Evolutionary conservation across 1,140 invertebrate species (phyloP).

Genomic region (Drosophila pachea): DNA sequence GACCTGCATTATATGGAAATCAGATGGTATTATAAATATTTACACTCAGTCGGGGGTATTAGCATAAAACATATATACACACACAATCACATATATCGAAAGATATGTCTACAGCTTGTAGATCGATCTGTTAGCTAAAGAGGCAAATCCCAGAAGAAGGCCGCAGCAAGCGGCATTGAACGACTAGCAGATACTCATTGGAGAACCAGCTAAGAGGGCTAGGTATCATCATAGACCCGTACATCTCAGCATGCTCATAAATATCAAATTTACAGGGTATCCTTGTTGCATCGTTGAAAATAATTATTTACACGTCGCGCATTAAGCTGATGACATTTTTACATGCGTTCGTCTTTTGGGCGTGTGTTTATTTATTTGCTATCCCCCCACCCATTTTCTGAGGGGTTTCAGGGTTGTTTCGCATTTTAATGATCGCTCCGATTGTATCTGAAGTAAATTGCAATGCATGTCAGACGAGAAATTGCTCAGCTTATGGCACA

Average conservation of each 20-base stretch:
- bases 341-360: constrained; percentile 18
- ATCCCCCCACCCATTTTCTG: not conserved
- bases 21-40: not conserved
- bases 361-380: constrained; percentile 9
- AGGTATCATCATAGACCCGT: no score
- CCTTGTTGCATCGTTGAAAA: constrained; percentile 20
- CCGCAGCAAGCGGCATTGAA: not conserved
- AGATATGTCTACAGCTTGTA: not conserved
- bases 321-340: constrained; percentile 27
- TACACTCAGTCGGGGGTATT: constrained; percentile 1
- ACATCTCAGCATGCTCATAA: no score
- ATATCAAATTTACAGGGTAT: not conserved
- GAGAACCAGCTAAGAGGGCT: no score
- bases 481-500: constrained; percentile 12
- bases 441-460: constrained; percentile 43
- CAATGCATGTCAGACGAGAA: constrained; percentile 27
- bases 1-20: constrained; percentile 32
- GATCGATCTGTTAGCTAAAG: not conserved
- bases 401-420: constrained; percentile 19
- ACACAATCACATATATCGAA: not conserved
- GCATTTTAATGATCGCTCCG: constrained; percentile 40
- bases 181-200: not conserved
- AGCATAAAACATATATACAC: not conserved
- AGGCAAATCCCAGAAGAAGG: constrained; percentile 8
- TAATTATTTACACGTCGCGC: constrained; percentile 26